phyloP scores from a whole-genome alignment of 23 tunicate species.

The Clavelina lepadiformis region DNA sequence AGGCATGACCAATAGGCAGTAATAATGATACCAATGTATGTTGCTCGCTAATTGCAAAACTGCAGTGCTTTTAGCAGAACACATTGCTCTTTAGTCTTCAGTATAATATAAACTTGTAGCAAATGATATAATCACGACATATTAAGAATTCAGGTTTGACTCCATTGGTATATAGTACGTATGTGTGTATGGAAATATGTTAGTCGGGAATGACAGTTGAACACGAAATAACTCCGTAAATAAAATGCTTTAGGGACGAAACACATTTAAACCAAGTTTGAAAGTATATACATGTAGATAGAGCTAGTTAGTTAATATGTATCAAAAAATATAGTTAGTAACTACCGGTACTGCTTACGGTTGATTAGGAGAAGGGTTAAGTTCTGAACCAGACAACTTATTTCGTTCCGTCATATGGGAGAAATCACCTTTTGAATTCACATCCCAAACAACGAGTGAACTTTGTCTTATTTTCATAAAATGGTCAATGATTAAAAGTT shows the following conservation, averaged over 20 bases:
- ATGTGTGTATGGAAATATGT: no score
- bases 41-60: no score
- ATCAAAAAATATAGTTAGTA: not conserved
- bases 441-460: constrained; percentile 37
- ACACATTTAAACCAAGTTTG: no score
- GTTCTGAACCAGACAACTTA: not conserved
- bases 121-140: not conserved
- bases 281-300: no score
- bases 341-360: constrained; percentile 1
- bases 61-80: no score
- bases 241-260: no score
- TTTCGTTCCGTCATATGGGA: constrained; percentile 3
- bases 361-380: constrained; percentile 10
- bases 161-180: no score
- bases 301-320: no score
- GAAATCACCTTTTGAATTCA: constrained; percentile 8
- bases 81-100: not conserved
- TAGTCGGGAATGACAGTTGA: no score
- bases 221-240: no score
- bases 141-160: not conserved
- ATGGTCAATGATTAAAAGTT: not conserved
- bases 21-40: no score
- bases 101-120: not conserved
- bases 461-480: constrained; percentile 2
- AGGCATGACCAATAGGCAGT: no score